Base-by-base conservation (phyloP, 2,888 invertebrate genomes). In the Sinhomidia bicolor region DNA sequence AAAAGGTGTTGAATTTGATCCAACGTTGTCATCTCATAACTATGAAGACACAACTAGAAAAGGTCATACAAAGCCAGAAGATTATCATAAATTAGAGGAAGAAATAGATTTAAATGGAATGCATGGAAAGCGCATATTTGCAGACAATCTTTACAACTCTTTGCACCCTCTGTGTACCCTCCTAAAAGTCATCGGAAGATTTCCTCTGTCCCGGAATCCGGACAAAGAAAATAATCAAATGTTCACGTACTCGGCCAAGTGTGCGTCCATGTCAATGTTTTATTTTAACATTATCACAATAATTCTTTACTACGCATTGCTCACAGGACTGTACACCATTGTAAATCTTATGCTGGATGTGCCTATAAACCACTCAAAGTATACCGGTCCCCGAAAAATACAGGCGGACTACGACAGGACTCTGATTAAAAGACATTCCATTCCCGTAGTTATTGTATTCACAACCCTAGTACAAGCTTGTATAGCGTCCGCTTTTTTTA, bases 381-480 rank as follows among this genome's bases (percentile, higher is more conserved):
- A 60, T 60, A n/a, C n/a, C n/a, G 5, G 26, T 60, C 60, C 26
- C 17, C n/a, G n/a, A n/a, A n/a, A n/a, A n/a, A n/a, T n/a, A n/a
- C n/a, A n/a, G n/a, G n/a, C n/a, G n/a, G 36, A 3, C 0, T 44
- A 51, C 20, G 74, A 74, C 44, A 36, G 36, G 26, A 74, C 44
- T 1, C 71, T 74, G 7, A 32, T 68, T 54, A 20, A 44, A 23
- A 36, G 74, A 10, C 36, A 84, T 26, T 36, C 41, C 7, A 57
- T 84, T 26, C 83, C 74, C 0, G 32, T 84, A 4, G 74, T 84
- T 3, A 84, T 84, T 26, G 41, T 84, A 29, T 57, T 74, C 26
- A 60, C 83, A n/a, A 12, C 74, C 0, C 36, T 74, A 0, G 12
- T 74, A 9, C 83, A 84, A 26, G 83, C 57, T 1, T 41, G 29